Evolutionary conservation across 2,113 vertebrate genomes (phyloP).

Genomic region (Brachirus orientalis): DNA sequence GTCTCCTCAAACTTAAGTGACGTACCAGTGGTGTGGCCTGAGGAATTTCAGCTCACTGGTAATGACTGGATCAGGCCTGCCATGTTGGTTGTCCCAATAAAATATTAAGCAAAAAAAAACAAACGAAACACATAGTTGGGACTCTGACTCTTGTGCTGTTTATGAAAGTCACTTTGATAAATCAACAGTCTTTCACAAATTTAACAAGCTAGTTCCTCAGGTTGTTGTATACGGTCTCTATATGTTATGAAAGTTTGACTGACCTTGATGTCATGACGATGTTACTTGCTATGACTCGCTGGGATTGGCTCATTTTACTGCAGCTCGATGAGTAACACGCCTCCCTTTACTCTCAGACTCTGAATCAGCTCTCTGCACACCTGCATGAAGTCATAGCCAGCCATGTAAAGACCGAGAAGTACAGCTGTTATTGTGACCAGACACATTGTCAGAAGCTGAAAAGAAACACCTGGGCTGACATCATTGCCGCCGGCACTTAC

Average conservation of each 20-base stretch:
- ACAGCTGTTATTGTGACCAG: constrained; percentile 15
- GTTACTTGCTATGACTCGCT: constrained; percentile 16
- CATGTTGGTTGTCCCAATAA: background rate
- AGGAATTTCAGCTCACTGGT: background rate
- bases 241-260: background rate
- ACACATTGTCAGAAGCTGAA: background rate
- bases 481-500: background rate
- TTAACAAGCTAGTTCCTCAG: background rate
- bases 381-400: constrained; percentile 45
- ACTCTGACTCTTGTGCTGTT: background rate
- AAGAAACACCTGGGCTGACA: constrained; percentile 19
- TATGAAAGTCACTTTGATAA: background rate
- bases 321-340: constrained; percentile 13
- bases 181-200: background rate
- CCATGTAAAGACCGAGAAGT: background rate
- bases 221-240: background rate
- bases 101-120: constrained; percentile 2
- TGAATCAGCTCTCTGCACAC: constrained; percentile 51
- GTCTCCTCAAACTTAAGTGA: background rate
- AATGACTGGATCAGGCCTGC: background rate
- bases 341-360: background rate
- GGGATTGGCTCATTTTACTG: constrained; percentile 2
- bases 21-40: background rate
- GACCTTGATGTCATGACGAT: background rate
- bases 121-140: too few species aligned